phyloP scores from a whole-genome alignment of 1,140 invertebrate genomes.

The Gonioctena quinquepunctata region DNA sequence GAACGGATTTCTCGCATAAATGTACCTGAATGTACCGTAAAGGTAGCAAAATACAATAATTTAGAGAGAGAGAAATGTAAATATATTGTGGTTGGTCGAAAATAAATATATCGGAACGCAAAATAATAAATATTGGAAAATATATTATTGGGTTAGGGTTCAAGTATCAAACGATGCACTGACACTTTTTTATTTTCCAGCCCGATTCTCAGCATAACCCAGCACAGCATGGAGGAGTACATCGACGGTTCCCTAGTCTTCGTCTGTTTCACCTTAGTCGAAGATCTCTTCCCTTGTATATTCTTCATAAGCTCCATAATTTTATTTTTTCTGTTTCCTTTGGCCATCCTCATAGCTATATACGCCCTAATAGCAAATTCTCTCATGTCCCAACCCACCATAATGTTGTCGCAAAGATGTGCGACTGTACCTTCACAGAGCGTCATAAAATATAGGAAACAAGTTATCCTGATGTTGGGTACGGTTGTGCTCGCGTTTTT shows the following conservation, averaged over 20 bases:
- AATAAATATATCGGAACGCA: no score
- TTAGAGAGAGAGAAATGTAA: no score
- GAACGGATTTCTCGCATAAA: no score
- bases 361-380: constrained; percentile 84
- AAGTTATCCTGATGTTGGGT: constrained; percentile 86
- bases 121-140: no score
- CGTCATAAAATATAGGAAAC: constrained; percentile 68
- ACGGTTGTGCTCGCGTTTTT: constrained; percentile 92
- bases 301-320: constrained; percentile 81
- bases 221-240: constrained; percentile 71
- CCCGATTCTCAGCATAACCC: constrained; percentile 76
- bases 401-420: constrained; percentile 26
- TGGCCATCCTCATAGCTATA: constrained; percentile 76
- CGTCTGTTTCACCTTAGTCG: constrained; percentile 75
- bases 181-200: constrained; percentile 60
- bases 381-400: constrained; percentile 75
- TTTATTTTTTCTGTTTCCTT: constrained; percentile 82
- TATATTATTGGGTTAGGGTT: no score
- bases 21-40: no score
- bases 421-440: constrained; percentile 56
- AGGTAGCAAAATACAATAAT: no score
- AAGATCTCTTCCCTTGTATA: constrained; percentile 71
- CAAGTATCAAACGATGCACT: background rate
- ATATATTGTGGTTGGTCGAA: no score
- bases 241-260: constrained; percentile 71